Conservation (phyloP, 1,140 invertebrate species). For the Ptiloglossa arizonensis region DNA sequence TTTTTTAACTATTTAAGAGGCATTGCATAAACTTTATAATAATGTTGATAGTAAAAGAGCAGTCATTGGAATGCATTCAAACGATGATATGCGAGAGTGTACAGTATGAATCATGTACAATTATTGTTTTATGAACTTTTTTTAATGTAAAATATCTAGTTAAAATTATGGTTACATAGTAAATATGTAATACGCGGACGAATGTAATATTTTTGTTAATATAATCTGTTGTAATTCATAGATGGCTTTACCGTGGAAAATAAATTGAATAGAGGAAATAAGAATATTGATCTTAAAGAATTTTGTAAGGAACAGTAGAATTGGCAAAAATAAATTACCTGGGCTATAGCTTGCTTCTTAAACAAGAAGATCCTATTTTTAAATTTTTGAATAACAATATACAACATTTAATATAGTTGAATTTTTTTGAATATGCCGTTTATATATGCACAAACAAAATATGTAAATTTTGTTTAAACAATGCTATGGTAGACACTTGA, state of each 20-base stretch:
- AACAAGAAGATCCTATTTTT: no score
- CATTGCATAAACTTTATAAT: constrained; percentile 12
- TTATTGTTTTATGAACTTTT: constrained; percentile 43
- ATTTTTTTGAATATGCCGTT: no score
- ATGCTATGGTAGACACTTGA: background rate
- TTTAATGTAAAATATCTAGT: constrained; percentile 31
- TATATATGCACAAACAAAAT: no score
- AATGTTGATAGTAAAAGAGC: background rate
- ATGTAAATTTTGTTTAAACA: no score
- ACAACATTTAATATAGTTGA: no score
- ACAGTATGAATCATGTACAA: constrained; percentile 26
- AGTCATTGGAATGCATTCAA: background rate
- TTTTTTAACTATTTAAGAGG: constrained; percentile 1
- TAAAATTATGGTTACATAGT: constrained; percentile 33
- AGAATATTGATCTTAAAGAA: background rate
- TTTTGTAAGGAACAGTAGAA: no score
- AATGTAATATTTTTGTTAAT: constrained; percentile 27
- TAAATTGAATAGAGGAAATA: background rate
- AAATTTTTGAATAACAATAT: no score
- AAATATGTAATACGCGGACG: constrained; percentile 16
- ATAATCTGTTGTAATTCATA: background rate
- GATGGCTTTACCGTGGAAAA: background rate
- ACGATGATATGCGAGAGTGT: background rate
- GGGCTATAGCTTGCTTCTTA: no score
- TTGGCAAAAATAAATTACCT: no score